Conservation (phyloP, 2,113 vertebrate species). For the Indicator indicator region DNA sequence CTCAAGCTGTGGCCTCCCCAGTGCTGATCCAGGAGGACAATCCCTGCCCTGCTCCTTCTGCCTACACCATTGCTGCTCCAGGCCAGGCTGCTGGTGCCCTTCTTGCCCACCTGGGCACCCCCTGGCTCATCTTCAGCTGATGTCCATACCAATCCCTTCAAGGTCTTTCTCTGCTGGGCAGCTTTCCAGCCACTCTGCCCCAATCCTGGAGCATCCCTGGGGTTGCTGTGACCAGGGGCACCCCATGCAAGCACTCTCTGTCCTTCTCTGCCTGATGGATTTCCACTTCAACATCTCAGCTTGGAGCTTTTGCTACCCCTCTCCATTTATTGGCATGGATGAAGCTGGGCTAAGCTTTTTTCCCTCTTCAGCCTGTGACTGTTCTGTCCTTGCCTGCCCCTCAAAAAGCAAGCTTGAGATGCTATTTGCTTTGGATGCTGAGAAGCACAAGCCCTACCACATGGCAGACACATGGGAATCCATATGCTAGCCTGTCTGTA, state of each 20-base stretch:
- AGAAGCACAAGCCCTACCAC: conserved; percentile 60
- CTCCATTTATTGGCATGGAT: neutral
- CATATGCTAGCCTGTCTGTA: conserved; percentile 73
- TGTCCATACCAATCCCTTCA: too few relatives aligned
- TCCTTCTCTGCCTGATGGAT: neutral
- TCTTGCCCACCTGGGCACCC: too few relatives aligned
- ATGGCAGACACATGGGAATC: conserved; percentile 70
- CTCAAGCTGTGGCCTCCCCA: too few relatives aligned
- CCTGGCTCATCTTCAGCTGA: too few relatives aligned
- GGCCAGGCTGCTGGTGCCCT: too few relatives aligned
- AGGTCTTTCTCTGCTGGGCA: too few relatives aligned
- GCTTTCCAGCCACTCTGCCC: too few relatives aligned
- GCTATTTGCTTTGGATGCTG: conserved; percentile 70
- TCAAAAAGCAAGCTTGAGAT: conserved; percentile 65
- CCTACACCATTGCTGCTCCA: too few relatives aligned
- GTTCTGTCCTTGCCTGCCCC: conserved; percentile 42
- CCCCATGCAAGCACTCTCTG: neutral
- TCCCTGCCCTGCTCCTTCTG: too few relatives aligned
- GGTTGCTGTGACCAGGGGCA: neutral
- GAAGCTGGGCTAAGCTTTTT: neutral
- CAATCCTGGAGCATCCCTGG: too few relatives aligned
- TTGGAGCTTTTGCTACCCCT: neutral
- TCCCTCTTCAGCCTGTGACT: neutral
- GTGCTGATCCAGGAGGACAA: too few relatives aligned
- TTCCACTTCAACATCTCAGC: neutral